phyloP scores from a whole-genome alignment of 1,140 invertebrate genomes.

The Drosophila bifasciata region DNA sequence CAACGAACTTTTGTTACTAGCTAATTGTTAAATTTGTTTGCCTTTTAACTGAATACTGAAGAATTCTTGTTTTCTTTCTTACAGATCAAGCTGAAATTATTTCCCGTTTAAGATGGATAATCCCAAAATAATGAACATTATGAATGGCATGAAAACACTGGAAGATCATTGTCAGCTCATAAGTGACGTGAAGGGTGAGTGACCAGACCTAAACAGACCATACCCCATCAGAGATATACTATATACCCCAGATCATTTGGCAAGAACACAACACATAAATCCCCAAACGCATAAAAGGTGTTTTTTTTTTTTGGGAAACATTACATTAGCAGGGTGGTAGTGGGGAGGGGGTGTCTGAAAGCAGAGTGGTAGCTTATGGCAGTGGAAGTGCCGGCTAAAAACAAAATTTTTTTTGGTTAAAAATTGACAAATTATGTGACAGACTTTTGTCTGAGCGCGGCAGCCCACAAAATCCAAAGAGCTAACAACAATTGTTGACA shows the following conservation, averaged over 20 bases:
- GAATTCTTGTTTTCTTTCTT: constrained; percentile 5
- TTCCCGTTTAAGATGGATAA: constrained; percentile 56
- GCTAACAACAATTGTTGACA: constrained; percentile 80
- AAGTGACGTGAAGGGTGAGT: constrained; percentile 63
- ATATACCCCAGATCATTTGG: background rate
- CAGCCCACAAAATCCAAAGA: constrained; percentile 70
- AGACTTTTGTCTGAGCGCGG: constrained; percentile 66
- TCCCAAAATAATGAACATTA: constrained; percentile 67
- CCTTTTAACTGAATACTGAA: no score
- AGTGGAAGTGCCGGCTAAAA: constrained; percentile 5
- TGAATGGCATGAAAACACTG: constrained; percentile 64
- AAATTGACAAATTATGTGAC: constrained; percentile 81
- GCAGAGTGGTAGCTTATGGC: background rate
- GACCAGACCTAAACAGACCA: constrained; percentile 11
- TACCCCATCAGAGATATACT: background rate
- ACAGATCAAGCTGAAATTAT: constrained; percentile 39
- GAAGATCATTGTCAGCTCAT: constrained; percentile 76
- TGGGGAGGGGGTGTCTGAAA: background rate
- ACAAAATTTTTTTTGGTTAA: constrained; percentile 72
- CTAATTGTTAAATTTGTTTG: background rate
- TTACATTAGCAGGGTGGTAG: constrained; percentile 60
- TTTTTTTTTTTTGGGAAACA: constrained; percentile 66
- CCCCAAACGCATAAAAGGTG: constrained; percentile 51
- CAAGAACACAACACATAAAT: constrained; percentile 9
- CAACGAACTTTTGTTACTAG: constrained; percentile 5